Evolutionary conservation across 2,888 invertebrate species (phyloP).

Genomic region (Erebia aethiops): DNA sequence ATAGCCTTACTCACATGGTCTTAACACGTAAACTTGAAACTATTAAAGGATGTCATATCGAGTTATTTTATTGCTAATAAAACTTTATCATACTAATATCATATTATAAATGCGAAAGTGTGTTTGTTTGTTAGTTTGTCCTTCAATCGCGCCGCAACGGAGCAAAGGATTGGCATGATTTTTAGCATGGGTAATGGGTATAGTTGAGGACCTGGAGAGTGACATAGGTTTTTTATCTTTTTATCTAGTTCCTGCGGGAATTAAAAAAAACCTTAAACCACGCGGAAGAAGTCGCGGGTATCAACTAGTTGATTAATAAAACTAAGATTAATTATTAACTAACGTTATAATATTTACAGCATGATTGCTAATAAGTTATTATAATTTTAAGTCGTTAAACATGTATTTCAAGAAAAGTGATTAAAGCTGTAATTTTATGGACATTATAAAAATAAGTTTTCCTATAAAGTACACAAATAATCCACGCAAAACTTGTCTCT

Average conservation of each 20-base stretch:
- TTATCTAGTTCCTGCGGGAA: no score
- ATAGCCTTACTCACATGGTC: not conserved
- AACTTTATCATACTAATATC: no score
- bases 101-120: no score
- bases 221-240: no score
- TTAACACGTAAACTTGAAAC: not conserved
- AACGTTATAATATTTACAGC: not conserved
- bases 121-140: no score
- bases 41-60: not conserved
- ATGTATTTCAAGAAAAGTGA: not conserved
- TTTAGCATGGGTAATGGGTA: no score
- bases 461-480: not conserved
- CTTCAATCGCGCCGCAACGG: no score
- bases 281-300: no score
- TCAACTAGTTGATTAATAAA: not conserved
- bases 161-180: no score
- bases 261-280: no score
- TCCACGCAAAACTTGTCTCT: no score
- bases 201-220: no score
- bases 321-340: not conserved
- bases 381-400: not conserved
- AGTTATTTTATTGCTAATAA: constrained; percentile 1
- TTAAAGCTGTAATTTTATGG: not conserved
- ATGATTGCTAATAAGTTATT: not conserved
- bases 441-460: not conserved